Evolutionary conservation across 2,888 invertebrate genomes (phyloP).

Genomic region (Gisinianus flammeolus): DNA sequence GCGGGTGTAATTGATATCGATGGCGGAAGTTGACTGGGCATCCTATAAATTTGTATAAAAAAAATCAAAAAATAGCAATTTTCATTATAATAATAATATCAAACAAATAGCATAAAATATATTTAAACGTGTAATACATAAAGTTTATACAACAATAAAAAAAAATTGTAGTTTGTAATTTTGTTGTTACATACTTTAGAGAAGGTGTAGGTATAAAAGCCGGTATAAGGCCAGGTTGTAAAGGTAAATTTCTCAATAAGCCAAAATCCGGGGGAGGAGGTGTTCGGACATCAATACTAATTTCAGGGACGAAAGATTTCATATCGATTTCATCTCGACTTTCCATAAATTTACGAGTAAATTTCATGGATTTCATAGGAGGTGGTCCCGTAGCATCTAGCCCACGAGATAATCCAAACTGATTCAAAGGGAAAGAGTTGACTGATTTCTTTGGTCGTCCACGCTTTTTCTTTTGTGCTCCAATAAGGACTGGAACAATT

Average conservation of each 20-base stretch:
- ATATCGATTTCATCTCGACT: constrained; percentile 32
- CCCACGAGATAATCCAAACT: constrained; percentile 5
- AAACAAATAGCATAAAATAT: not conserved
- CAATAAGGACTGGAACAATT: constrained; percentile 29
- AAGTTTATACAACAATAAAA: not conserved
- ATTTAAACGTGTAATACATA: not conserved
- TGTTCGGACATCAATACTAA: constrained; percentile 43
- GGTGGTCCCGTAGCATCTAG: constrained; percentile 6
- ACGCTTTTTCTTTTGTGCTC: constrained; percentile 49
- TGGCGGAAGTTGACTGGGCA: constrained; percentile 49
- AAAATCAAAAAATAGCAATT: not conserved
- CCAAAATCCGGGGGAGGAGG: constrained; percentile 45
- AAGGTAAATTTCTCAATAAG: constrained; percentile 46
- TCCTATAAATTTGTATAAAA: constrained; percentile 20
- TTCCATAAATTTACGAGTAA: constrained; percentile 36
- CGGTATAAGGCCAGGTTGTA: constrained; percentile 57
- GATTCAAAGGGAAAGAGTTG: not conserved
- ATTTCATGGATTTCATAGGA: constrained; percentile 25
- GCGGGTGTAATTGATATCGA: constrained; percentile 57
- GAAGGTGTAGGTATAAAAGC: constrained; percentile 41
- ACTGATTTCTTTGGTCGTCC: constrained; percentile 52
- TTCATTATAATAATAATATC: not conserved
- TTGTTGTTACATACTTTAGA: constrained; percentile 22
- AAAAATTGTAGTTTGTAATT: no score
- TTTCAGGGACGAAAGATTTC: constrained; percentile 47